A percentile compares a stretch with the other conserved stretches of the same genome.
Evolutionary conservation across 1,140 invertebrate genomes (phyloP).

Genomic region (Trialeurodes vaporariorum): DNA sequence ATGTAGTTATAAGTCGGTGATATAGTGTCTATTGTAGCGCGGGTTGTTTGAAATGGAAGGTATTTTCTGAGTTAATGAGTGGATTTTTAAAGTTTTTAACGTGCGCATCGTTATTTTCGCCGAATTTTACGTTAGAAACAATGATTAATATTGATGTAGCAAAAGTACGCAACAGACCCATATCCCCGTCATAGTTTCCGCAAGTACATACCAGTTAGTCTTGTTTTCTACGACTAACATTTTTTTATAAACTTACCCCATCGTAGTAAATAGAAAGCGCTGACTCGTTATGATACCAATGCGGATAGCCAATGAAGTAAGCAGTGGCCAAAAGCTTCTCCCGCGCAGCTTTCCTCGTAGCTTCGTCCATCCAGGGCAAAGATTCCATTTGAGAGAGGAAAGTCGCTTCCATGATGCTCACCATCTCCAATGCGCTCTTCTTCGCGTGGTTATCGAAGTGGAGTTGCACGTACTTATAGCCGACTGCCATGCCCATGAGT

Average conservation of each 20-base stretch:
- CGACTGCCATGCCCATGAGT: conserved; percentile 42
- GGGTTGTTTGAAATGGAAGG: no score
- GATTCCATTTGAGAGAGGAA: conserved; percentile 41
- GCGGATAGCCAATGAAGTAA: conserved; percentile 52
- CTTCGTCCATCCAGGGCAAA: conserved; percentile 49
- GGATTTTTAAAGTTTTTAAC: no score
- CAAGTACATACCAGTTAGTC: no score
- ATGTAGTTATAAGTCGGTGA: no score
- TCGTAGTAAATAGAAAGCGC: conserved; percentile 36
- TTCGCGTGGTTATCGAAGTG: conserved; percentile 33
- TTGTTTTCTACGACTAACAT: no score
- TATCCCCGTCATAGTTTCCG: no score
- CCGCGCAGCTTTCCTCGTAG: conserved; percentile 41
- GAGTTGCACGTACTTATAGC: conserved; percentile 43
- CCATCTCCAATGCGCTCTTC: conserved; percentile 37
- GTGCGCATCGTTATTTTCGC: no score
- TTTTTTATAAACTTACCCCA: conserved; percentile 31
- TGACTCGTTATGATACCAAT: conserved; percentile 43
- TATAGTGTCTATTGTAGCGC: no score
- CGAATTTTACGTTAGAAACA: no score
- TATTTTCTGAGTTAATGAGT: no score
- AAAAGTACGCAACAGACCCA: no score
- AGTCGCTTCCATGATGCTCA: conserved; percentile 41
- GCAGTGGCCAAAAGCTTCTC: conserved; percentile 46
- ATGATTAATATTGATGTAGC: no score